phyloP scores from a whole-genome alignment of 2,888 invertebrate genomes.

The Tiliacea citrago region DNA sequence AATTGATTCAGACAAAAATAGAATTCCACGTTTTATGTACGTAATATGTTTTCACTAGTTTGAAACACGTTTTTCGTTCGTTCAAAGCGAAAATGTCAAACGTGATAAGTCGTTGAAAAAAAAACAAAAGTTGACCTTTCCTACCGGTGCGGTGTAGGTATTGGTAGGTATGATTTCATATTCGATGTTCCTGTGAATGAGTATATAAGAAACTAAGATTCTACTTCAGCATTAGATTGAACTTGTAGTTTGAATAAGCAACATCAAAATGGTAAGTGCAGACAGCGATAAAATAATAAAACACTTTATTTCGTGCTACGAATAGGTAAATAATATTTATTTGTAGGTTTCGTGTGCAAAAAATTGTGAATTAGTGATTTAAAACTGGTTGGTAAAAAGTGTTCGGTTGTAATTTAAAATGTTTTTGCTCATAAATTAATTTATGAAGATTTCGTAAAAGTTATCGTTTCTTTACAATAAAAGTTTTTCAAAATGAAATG shows the following conservation, averaged over 20 bases:
- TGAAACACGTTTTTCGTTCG: conserved; percentile 46
- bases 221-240: conserved; percentile 64
- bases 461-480: background rate
- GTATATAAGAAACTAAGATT: conserved; percentile 70
- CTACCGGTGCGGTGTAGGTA: conserved; percentile 42
- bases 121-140: conserved; percentile 72
- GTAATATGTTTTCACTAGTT: conserved; percentile 23
- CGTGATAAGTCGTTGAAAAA: conserved; percentile 28
- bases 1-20: conserved; percentile 34
- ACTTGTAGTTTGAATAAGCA: conserved; percentile 64
- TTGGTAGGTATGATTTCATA: conserved; percentile 63
- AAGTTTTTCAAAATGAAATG: background rate
- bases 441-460: background rate
- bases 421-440: conserved; percentile 4
- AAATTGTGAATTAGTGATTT: conserved; percentile 26
- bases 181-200: conserved; percentile 56
- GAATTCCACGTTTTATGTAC: conserved; percentile 1
- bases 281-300: conserved; percentile 4
- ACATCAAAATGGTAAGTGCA: conserved; percentile 75
- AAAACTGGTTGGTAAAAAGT: background rate
- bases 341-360: background rate
- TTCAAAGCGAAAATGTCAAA: conserved; percentile 70
- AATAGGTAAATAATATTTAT: too few relatives aligned
- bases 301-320: background rate
- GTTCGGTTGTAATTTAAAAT: conserved; percentile 3